These are phyloP conservation scores for Neosilurus mollespiculum DNA, from an alignment of 2,797 vertebrate genomes.

Conservation along the genomic window DNA sequence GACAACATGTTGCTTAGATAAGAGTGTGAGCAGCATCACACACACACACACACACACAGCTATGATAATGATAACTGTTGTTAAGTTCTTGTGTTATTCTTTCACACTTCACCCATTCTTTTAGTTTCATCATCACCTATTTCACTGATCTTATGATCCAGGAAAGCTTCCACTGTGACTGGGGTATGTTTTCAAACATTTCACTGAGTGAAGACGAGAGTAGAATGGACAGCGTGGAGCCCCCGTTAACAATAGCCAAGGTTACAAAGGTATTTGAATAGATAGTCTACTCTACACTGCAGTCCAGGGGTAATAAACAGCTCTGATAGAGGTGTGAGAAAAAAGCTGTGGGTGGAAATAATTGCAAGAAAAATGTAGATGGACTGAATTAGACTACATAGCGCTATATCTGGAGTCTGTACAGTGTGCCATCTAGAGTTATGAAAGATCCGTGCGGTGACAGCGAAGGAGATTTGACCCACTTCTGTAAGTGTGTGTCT, in stretches of 20 bases:
- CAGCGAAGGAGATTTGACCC: constrained; percentile 35
- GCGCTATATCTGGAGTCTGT: background rate
- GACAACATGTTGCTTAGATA: constrained; percentile 31
- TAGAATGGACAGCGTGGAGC: background rate
- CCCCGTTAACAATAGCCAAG: background rate
- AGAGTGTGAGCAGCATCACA: background rate
- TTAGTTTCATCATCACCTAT: background rate
- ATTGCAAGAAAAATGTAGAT: background rate
- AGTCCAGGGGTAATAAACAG: background rate
- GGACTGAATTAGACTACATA: background rate
- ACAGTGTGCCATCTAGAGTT: background rate
- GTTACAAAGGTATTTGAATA: background rate
- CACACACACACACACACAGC: background rate
- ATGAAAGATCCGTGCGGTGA: background rate
- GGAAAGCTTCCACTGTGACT: background rate
- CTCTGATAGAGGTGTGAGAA: background rate
- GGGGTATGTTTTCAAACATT: background rate
- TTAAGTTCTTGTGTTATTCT: constrained; percentile 10
- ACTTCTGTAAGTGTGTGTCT: constrained; percentile 31
- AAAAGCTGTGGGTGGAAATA: constrained; percentile 5
- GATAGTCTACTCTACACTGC: background rate
- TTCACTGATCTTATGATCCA: background rate
- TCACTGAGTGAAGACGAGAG: background rate
- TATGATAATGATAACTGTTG: constrained; percentile 17
- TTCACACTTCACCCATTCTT: background rate